Conservation (phyloP, 2,888 invertebrate genomes). For the Tortrix viridana region DNA sequence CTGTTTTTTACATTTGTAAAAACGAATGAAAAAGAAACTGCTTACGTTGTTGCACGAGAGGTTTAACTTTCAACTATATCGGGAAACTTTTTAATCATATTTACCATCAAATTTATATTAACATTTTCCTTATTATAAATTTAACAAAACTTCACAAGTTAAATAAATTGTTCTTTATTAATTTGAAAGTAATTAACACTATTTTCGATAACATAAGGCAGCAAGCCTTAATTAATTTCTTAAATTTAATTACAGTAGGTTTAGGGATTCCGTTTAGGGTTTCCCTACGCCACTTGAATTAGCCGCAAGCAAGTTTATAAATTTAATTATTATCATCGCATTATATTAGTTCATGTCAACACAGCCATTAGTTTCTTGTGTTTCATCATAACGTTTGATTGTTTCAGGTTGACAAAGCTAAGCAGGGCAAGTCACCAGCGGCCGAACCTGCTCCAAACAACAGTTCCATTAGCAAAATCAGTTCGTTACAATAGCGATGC, state of each 20-base stretch:
- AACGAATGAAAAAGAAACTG: too few relatives aligned
- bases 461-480: not conserved
- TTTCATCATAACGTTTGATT: not conserved
- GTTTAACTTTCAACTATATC: too few relatives aligned
- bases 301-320: not conserved
- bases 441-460: not conserved
- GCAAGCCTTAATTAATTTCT: slow-evolving; percentile 12
- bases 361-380: not conserved
- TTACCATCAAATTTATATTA: too few relatives aligned
- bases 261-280: not conserved
- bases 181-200: not conserved
- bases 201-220: slow-evolving; percentile 2
- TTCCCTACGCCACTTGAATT: slow-evolving; percentile 11
- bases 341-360: not conserved
- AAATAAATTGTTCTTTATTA: too few relatives aligned
- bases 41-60: too few relatives aligned
- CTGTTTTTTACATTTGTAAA: too few relatives aligned
- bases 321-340: not conserved
- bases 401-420: slow-evolving; percentile 5
- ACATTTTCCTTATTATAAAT: too few relatives aligned
- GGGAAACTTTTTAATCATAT: too few relatives aligned
- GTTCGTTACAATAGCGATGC: slow-evolving; percentile 6
- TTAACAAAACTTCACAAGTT: too few relatives aligned
- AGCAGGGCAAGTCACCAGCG: not conserved
- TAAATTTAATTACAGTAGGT: slow-evolving; percentile 14